phyloP scores from a whole-genome alignment of 1,140 invertebrate genomes.

The Agrypnia vestita region DNA sequence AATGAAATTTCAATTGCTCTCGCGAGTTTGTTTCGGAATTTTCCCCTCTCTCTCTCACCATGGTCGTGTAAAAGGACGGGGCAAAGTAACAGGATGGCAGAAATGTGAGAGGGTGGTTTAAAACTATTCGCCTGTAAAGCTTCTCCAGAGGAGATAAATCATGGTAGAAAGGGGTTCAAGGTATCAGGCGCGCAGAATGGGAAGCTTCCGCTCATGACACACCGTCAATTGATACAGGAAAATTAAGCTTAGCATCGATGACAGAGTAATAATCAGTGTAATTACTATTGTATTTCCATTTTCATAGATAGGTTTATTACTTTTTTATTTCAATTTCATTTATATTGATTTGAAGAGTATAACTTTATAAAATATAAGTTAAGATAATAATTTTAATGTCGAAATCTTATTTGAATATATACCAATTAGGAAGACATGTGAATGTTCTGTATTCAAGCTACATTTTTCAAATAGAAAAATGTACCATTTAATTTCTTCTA shows the following conservation, averaged over 20 bases:
- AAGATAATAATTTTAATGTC: no score
- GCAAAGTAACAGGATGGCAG: slow-evolving; percentile 36
- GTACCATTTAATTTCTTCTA: no score
- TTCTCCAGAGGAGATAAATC: slow-evolving; percentile 55
- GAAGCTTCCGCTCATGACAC: slow-evolving; percentile 15
- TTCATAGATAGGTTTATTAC: no score
- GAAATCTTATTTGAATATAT: no score
- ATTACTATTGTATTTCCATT: no score
- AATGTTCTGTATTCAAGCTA: no score
- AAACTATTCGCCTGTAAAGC: slow-evolving; percentile 55
- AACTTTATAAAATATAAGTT: no score
- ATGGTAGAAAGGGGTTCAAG: slow-evolving; percentile 27
- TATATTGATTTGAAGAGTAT: no score
- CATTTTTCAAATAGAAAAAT: no score
- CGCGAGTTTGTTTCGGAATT: slow-evolving; percentile 28
- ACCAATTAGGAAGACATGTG: no score
- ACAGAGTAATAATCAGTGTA: no score
- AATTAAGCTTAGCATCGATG: neutral
- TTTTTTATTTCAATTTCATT: no score
- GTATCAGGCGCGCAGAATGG: slow-evolving; percentile 14
- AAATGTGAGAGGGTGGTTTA: slow-evolving; percentile 41
- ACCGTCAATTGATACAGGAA: slow-evolving; percentile 4
- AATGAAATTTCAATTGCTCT: slow-evolving; percentile 32
- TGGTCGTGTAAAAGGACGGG: neutral
- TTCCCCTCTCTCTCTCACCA: neutral